Conservation (phyloP, 2,797 vertebrate species). For the Chromis chromis region DNA sequence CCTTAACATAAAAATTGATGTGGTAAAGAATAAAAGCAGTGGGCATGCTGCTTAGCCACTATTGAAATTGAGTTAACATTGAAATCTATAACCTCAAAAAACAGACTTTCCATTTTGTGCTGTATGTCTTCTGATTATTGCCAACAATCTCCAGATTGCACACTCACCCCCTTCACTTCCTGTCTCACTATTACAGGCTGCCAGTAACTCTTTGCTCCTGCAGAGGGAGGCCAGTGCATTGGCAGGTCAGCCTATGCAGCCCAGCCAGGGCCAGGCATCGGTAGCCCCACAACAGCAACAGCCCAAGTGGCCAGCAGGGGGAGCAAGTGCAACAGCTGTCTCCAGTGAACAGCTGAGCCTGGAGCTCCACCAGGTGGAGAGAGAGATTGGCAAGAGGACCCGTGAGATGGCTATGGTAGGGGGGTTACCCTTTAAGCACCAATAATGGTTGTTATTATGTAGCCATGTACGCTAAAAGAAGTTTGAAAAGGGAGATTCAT, state of each 20-base stretch:
- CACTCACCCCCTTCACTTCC: constrained; percentile 35
- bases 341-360: constrained; percentile 97
- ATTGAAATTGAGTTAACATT: not conserved
- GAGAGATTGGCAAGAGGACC: constrained; percentile 97
- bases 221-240: constrained; percentile 92
- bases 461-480: not conserved
- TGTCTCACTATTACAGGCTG: constrained; percentile 82
- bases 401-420: constrained; percentile 95
- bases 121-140: not conserved
- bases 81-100: constrained; percentile 9
- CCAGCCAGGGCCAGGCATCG: constrained; percentile 69
- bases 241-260: constrained; percentile 85
- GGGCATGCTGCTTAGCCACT: not conserved
- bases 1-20: not conserved
- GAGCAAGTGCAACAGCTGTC: constrained; percentile 75
- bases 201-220: constrained; percentile 92
- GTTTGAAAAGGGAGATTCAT: not conserved
- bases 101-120: not conserved
- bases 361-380: constrained; percentile 97
- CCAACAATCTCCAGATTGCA: constrained; percentile 12
- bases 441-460: not conserved
- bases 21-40: not conserved
- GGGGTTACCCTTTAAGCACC: not conserved
- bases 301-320: constrained; percentile 90
- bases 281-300: constrained; percentile 61